Conservation (phyloP, 2,888 invertebrate species). For the Cheilosia grossa region DNA sequence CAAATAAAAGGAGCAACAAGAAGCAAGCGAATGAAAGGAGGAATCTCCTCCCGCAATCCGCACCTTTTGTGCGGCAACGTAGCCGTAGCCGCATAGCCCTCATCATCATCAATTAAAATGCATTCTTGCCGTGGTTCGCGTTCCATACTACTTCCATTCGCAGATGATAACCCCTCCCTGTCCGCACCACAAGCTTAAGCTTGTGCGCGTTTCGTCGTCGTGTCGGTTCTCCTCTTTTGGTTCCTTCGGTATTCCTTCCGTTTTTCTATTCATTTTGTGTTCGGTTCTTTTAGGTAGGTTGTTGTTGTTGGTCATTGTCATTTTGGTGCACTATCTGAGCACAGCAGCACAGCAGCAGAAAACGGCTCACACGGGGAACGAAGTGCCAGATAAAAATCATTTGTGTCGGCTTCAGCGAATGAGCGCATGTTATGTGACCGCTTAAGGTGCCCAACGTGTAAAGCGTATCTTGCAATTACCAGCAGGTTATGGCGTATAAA, state of each 20-base stretch:
- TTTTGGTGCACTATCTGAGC: constrained; percentile 70
- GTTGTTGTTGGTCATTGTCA: constrained; percentile 58
- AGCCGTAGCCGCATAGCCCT: constrained; percentile 12
- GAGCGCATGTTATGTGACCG: constrained; percentile 60
- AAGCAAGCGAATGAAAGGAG: constrained; percentile 46
- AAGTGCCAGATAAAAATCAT: constrained; percentile 69
- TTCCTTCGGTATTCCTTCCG: constrained; percentile 62
- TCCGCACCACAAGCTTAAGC: not conserved
- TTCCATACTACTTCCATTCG: constrained; percentile 19
- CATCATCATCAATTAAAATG: constrained; percentile 73
- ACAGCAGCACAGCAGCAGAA: constrained; percentile 66
- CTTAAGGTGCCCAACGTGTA: constrained; percentile 56
- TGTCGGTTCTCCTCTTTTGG: constrained; percentile 54
- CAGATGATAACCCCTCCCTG: constrained; percentile 49
- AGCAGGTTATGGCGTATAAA: constrained; percentile 57
- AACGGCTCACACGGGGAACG: constrained; percentile 59
- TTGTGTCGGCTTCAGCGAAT: constrained; percentile 60
- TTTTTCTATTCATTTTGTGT: constrained; percentile 44
- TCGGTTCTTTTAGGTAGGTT: constrained; percentile 63
- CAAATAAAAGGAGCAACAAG: constrained; percentile 43
- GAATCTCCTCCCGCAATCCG: constrained; percentile 71
- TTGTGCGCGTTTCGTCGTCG: constrained; percentile 1
- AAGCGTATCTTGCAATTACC: constrained; percentile 69
- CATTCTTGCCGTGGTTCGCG: constrained; percentile 46
- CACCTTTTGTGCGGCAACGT: constrained; percentile 54